Base-by-base conservation (phyloP, 2,113 vertebrate species). In the Heteronetta atricapilla region DNA sequence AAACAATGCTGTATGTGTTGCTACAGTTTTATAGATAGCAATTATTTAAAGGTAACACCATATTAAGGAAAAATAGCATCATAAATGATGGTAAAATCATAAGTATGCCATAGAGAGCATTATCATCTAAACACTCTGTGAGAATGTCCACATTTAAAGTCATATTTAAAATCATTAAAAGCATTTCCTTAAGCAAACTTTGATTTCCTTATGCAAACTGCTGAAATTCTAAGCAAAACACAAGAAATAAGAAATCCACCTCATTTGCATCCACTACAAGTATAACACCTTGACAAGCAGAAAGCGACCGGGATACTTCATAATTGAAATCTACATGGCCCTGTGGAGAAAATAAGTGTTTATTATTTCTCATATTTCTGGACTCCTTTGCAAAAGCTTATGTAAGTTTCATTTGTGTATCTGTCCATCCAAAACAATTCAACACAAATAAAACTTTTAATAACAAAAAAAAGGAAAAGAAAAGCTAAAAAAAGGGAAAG, bases 311-410 rank as follows among this genome's bases (percentile, higher is more conserved):
- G 22, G 99, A 99, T 3, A 99, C 99, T 96, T 99, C 99, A 90
- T 99, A 99, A 97, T 97, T 99, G 98, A 99, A 99, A 98, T 99
- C 99, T 59, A 99, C 99, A 0, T 99, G 99, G 77, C 99, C 99
- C 99, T 99, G 86, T 18, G 38, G 52, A 91, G 31, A 75, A 91
- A 96, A 96, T 34, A 91, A 26, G 72, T 6, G 11, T 64, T 90
- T 72, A 69, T 4, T 44, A 72, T 42, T 60, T 67, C 44, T 86
- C 10, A 17, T 64, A 82, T 31, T 77, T 85, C 29, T 66, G 42
- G 6, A 90, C 10, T 63, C 8, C 42, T 89, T 64, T 64, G 33
- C 56, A 89, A 74, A 82, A 5, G 68, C 22, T 81, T 70, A 40
- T 81, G 5, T 11, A 17, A 8, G 48, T 66, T 76, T 70, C 8